These are phyloP conservation scores for Drosophila maculinotata DNA, from an alignment of 2,888 invertebrate species.

Conservation along the genomic window DNA sequence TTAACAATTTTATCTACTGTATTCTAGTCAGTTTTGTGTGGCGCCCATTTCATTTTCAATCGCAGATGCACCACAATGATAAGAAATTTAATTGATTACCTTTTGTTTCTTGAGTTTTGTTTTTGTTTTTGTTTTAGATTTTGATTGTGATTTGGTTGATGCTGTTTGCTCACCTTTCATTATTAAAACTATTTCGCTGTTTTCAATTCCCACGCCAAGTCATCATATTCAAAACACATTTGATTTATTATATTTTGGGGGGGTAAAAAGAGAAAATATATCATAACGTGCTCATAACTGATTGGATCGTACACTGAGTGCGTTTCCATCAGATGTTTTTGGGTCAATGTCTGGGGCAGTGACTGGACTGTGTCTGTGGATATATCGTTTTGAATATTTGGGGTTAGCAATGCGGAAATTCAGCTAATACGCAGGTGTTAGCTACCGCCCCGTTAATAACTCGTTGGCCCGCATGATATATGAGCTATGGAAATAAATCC, in stretches of 20 bases:
- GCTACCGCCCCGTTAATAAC: constrained; percentile 73
- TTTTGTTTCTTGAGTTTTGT: constrained; percentile 59
- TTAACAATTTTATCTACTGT: constrained; percentile 7
- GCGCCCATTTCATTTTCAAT: constrained; percentile 55
- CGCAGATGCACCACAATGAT: constrained; percentile 77
- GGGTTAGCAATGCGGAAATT: constrained; percentile 71
- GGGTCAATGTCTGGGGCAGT: constrained; percentile 63
- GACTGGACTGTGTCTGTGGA: constrained; percentile 36
- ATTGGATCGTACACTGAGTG: constrained; percentile 54
- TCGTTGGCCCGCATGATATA: constrained; percentile 66
- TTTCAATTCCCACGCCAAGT: constrained; percentile 76
- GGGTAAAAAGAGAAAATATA: constrained; percentile 62
- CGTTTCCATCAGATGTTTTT: constrained; percentile 40
- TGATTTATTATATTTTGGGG: constrained; percentile 53
- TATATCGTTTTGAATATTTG: constrained; percentile 13
- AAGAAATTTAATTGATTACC: constrained; percentile 79
- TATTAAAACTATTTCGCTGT: constrained; percentile 73
- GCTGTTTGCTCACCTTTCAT: constrained; percentile 54
- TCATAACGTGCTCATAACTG: constrained; percentile 56
- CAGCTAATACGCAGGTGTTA: constrained; percentile 74
- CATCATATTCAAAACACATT: constrained; percentile 54
- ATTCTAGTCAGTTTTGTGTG: constrained; percentile 22
- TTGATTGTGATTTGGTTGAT: constrained; percentile 28
- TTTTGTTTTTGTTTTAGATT: constrained; percentile 13
- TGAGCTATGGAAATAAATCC: constrained; percentile 77